Evolutionary conservation across 2,113 vertebrate genomes (phyloP), one percentile per base, ranked within the genome.

Genomic region (Rhea americana): DNA sequence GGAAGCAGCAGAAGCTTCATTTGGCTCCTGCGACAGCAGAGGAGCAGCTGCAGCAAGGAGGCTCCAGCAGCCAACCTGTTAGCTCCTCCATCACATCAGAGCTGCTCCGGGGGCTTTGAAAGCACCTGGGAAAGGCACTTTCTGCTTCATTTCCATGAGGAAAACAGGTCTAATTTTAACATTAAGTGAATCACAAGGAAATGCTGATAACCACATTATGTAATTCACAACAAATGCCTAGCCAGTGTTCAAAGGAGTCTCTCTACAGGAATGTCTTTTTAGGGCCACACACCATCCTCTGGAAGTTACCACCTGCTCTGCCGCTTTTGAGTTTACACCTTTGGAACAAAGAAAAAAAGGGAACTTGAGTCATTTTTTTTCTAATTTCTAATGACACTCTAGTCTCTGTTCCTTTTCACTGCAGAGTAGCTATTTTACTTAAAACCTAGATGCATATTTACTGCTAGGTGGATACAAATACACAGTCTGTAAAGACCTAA

Each of bases 21-120:
- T 22, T 48, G 21, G 71, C 16, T 4, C 0, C 30, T n/a, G 9
- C 59, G 35, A 19, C 2, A 0, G 8, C 48, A 22, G 1, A 7
- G 17, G 19, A 93, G 61, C 11, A 65, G 35, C 74, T 75, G 43
- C 32, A 61, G 37, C 48, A 48, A 51, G 56, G 19, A 82, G 71
- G 47, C 75, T 66, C 19, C 39, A 73, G 37, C 0, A 4, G 53
- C 39, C 45, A 55, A 8, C 41, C 35, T 35, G 11, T 59, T 76
- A 2, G 39, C 41, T 93, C 17, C 32, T 7, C 1, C 45, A 3
- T 70, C 25, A 53, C 9, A 2, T n/a, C 35, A 2, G 3, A 70
- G 39, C 62, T 85, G 35, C 22, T 89, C 30, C 24, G 7, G 3
- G 62, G 41, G 45, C 32, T 28, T 7, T 13, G 39, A n/a, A 12